Conservation (phyloP, 2,888 invertebrate genomes). For the Heliconius hortense region DNA sequence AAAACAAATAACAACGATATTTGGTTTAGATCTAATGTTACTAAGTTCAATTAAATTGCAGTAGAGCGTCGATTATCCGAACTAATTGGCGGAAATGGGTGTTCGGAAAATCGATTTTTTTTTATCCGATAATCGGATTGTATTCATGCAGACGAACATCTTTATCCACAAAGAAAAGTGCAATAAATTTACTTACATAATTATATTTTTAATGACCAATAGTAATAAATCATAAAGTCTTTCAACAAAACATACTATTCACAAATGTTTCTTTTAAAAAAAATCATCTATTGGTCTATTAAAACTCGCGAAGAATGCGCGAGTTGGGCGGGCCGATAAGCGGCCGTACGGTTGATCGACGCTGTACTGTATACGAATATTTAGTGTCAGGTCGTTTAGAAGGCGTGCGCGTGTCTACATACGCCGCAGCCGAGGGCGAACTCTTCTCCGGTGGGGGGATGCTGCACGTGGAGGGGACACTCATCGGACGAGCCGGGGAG, state of each 20-base stretch:
- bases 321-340: too few relatives aligned
- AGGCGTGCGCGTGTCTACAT: conserved; percentile 89
- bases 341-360: not conserved
- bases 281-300: too few relatives aligned
- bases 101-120: not conserved
- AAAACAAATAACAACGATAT: not conserved
- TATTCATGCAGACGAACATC: too few relatives aligned
- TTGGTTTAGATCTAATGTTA: not conserved
- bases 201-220: not conserved
- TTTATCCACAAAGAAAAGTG: not conserved
- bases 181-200: not conserved
- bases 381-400: conserved; percentile 52
- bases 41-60: conserved; percentile 1
- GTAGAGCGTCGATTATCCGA: conserved; percentile 4
- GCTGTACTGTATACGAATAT: not conserved
- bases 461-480: conserved; percentile 96
- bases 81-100: not conserved
- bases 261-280: too few relatives aligned
- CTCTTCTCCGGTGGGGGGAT: conserved; percentile 98
- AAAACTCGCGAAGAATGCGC: too few relatives aligned
- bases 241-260: too few relatives aligned
- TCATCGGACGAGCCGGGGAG: conserved; percentile 92
- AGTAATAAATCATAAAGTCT: not conserved
- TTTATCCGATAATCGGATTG: too few relatives aligned
- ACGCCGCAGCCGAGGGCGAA: conserved; percentile 99